Conservation (phyloP, 1,140 invertebrate genomes). For the Diorhabda carinulata region DNA sequence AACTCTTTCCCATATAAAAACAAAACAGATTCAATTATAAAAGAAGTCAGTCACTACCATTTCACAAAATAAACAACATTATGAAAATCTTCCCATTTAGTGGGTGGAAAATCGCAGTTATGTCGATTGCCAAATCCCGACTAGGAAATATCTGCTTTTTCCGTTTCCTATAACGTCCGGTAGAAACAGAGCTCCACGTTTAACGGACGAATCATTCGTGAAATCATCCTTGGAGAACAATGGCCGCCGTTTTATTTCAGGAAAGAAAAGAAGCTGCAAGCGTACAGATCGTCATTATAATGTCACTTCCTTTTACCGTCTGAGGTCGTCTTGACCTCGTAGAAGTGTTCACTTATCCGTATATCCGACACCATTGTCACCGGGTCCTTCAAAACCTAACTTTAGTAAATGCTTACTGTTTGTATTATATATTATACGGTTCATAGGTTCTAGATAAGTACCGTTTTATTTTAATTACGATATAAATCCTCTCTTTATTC, state of each 20-base stretch:
- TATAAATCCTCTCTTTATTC: too few relatives aligned
- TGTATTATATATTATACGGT: not conserved
- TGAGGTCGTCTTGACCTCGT: conserved; percentile 11
- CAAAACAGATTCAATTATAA: too few relatives aligned
- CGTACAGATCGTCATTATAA: conserved; percentile 17
- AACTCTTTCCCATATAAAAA: too few relatives aligned
- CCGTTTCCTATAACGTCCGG: conserved; percentile 6
- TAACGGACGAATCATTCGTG: conserved; percentile 18
- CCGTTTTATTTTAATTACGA: not conserved
- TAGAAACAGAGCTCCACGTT: conserved; percentile 8
- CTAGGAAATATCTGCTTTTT: not conserved
- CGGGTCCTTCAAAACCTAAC: not conserved
- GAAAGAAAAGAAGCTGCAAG: conserved; percentile 11
- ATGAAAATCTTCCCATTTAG: not conserved
- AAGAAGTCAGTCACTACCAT: too few relatives aligned
- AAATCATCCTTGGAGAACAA: conserved; percentile 18
- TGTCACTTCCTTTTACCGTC: conserved; percentile 16
- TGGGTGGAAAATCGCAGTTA: not conserved
- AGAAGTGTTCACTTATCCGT: conserved; percentile 12
- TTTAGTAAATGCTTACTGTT: not conserved
- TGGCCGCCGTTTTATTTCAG: conserved; percentile 10
- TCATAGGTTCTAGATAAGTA: not conserved
- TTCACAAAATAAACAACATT: too few relatives aligned
- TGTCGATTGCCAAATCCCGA: not conserved
- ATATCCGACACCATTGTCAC: conserved; percentile 10